Base-by-base conservation (phyloP, 2,888 invertebrate species). In the Lysandra bellargus region DNA sequence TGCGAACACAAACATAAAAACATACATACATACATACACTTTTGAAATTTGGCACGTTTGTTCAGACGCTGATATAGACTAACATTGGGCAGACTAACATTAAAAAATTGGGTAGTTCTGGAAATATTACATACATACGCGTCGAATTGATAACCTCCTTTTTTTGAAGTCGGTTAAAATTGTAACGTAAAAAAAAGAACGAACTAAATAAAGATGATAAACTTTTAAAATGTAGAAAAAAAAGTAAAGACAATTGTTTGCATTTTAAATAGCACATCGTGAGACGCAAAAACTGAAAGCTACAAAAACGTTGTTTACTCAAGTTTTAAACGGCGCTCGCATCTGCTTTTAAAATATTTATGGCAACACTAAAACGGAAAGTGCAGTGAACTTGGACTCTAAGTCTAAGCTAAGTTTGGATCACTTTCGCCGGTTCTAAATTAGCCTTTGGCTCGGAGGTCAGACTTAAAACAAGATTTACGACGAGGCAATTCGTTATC, bases 321-420 rank as follows among this genome's bases (percentile, higher is more conserved):
- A 33, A 37, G 33, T 69, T 69, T 69, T 69, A 37, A 69, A 69
- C 69, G 69, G 69, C 69, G 69, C 69, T 69, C 33, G 69, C 69
- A 69, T 69, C 69, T 69, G 69, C 33, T 69, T 69, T 37, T 33
- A 33, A 69, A 69, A 69, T 69, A 69, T 69, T 69, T 69, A 69
- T 37, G 7, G 69, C 33, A 33, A 17, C 69, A 33, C 69, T 69
- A 69, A 69, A 69, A 69, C 5, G 14, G 69, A 69, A 69, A 69
- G 69, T 69, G 33, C 69, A 69, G 69, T 69, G 69, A 69, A 33
- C 69, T 69, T 69, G 14, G 33, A 69, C 64, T 64, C 64, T 69
- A 69, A 69, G 69, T 69, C 69, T 69, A 69, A 69, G 69, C 69
- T 33, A 69, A 69, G 33, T 37, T 69, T 69, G 33, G 14, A 69